These are phyloP conservation scores for Dallia pectoralis DNA, from an alignment of 2,797 vertebrate species.

Conservation along the genomic window DNA sequence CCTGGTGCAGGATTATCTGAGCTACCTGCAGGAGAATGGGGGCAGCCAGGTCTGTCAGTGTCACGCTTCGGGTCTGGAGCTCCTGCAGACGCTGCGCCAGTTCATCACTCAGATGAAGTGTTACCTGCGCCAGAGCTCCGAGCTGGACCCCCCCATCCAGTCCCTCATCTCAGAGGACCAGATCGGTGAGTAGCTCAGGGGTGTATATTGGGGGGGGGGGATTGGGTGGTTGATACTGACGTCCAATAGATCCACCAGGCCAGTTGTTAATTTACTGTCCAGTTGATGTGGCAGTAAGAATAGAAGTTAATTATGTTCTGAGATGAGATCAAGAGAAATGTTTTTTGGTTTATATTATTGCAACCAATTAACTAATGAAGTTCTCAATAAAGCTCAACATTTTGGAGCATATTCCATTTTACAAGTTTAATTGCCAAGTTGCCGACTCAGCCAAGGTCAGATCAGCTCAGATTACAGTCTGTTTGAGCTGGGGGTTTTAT, in stretches of 20 bases:
- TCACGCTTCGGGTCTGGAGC: slow-evolving; percentile 82
- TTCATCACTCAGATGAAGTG: slow-evolving; percentile 98
- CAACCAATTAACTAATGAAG: neutral
- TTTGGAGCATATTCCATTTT: neutral
- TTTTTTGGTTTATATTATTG: neutral
- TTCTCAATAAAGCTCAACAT: neutral
- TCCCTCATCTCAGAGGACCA: slow-evolving; percentile 94
- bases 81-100: slow-evolving; percentile 93
- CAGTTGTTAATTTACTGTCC: neutral
- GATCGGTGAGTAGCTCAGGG: slow-evolving; percentile 70
- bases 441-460: neutral
- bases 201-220: too few species aligned
- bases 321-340: too few species aligned
- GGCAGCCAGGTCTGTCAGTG: slow-evolving; percentile 70
- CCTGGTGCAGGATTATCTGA: slow-evolving; percentile 91
- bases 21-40: slow-evolving; percentile 87
- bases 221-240: neutral
- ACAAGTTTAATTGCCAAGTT: neutral
- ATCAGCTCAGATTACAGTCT: neutral
- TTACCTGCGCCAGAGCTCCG: slow-evolving; percentile 93
- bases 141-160: slow-evolving; percentile 90
- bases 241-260: neutral
- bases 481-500: neutral
- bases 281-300: neutral
- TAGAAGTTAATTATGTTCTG: neutral